Percentiles rank a stretch among this genome's conserved stretches.
phyloP scores from a whole-genome alignment of 1,140 invertebrate genomes.

The Frieseomelitta varia region DNA sequence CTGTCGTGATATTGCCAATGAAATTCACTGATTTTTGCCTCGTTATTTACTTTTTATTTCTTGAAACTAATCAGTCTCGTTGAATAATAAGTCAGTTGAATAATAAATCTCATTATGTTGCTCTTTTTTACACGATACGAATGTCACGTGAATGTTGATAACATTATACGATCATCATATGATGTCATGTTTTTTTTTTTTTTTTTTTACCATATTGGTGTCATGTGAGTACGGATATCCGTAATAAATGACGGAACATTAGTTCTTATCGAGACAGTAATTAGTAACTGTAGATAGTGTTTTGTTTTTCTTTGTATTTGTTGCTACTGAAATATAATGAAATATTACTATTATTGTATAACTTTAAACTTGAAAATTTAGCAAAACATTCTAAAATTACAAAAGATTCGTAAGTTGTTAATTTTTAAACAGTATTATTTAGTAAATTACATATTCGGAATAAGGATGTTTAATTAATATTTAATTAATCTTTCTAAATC shows the following conservation, averaged over 20 bases:
- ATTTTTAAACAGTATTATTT: too few relatives aligned
- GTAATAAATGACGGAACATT: background rate
- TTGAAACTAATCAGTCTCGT: background rate
- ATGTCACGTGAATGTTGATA: background rate
- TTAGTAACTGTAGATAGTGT: background rate
- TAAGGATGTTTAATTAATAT: too few relatives aligned
- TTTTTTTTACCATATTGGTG: background rate
- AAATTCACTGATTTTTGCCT: background rate
- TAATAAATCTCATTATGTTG: background rate
- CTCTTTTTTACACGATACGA: background rate
- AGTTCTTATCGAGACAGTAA: background rate
- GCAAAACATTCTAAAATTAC: too few relatives aligned
- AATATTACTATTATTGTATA: too few relatives aligned
- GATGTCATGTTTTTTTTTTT: too few relatives aligned
- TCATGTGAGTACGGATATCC: background rate
- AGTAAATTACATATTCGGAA: too few relatives aligned
- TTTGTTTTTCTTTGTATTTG: background rate
- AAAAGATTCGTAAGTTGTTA: too few relatives aligned
- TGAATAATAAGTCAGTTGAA: background rate
- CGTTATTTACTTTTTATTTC: background rate
- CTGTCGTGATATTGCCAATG: background rate
- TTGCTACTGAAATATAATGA: background rate
- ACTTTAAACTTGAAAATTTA: too few relatives aligned
- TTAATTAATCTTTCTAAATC: too few relatives aligned
- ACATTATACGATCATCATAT: too few relatives aligned